Evolutionary conservation across 2,888 invertebrate genomes (phyloP).

Genomic region (Sepiola atlantica): DNA sequence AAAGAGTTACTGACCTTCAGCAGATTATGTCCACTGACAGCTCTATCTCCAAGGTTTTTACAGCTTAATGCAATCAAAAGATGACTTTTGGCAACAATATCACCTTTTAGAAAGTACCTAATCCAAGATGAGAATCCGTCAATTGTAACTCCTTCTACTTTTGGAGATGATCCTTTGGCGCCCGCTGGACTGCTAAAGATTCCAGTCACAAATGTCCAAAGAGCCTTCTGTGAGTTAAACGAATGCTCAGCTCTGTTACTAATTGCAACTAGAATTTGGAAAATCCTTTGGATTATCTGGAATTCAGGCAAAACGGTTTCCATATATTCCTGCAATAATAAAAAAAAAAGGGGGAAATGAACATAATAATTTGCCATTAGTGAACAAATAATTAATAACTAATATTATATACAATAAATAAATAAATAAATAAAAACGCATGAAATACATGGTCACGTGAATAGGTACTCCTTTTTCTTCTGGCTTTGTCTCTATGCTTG

Average conservation of each 20-base stretch:
- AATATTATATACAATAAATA: too few relatives aligned
- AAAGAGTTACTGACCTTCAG: not conserved
- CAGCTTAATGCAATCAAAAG: conserved; percentile 19
- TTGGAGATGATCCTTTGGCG: not conserved
- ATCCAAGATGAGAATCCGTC: not conserved
- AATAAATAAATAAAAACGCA: too few relatives aligned
- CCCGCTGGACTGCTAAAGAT: not conserved
- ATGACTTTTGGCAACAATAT: not conserved
- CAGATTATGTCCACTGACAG: not conserved
- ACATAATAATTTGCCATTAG: too few relatives aligned
- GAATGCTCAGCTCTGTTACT: not conserved
- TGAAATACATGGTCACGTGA: too few relatives aligned
- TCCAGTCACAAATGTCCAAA: not conserved
- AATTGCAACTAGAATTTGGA: not conserved
- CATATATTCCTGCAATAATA: not conserved
- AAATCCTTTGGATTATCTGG: not conserved
- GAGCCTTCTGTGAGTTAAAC: not conserved
- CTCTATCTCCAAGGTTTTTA: not conserved
- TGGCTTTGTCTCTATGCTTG: too few relatives aligned
- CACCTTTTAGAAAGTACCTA: not conserved
- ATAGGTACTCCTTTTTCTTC: too few relatives aligned
- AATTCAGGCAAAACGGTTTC: not conserved
- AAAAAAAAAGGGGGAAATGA: not conserved
- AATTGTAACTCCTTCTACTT: not conserved
- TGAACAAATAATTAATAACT: too few relatives aligned